These are phyloP conservation scores for Streblospio benedicti DNA, from an alignment of 1,140 invertebrate genomes.

Conservation along the genomic window DNA sequence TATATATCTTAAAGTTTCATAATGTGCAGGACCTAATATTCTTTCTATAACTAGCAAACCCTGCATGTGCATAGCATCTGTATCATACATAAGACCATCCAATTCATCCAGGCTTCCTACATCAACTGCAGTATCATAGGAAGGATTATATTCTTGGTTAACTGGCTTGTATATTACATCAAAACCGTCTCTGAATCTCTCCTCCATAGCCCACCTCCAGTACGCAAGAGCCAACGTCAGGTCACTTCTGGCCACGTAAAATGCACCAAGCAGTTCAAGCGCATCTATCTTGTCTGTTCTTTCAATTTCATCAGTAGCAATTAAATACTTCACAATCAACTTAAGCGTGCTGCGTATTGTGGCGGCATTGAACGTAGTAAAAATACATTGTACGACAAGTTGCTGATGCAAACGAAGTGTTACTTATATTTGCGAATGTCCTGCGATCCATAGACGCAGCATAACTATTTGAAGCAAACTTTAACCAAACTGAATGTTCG, in stretches of 20 bases:
- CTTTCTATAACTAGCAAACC: conserved; percentile 84
- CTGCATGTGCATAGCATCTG: conserved; percentile 93
- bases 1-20: conserved; percentile 92
- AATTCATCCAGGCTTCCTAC: conserved; percentile 67
- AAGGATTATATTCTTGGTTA: conserved; percentile 57
- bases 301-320: no score
- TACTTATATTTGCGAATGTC: no score
- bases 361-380: no score
- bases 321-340: no score
- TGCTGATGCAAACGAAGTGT: no score
- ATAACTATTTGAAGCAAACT: no score
- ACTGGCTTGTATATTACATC: conserved; percentile 42
- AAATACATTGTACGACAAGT: no score
- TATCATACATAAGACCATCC: conserved; percentile 78
- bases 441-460: no score
- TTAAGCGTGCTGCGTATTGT: no score
- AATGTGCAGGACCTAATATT: conserved; percentile 88
- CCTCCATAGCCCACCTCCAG: conserved; percentile 81
- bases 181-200: conserved; percentile 54
- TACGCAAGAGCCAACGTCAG: conserved; percentile 77
- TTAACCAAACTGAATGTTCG: no score
- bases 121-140: conserved; percentile 79
- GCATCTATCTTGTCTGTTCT: conserved; percentile 80
- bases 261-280: conserved; percentile 85
- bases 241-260: conserved; percentile 90